Conservation (phyloP, 2,888 invertebrate species). For the Gerris lacustris region DNA sequence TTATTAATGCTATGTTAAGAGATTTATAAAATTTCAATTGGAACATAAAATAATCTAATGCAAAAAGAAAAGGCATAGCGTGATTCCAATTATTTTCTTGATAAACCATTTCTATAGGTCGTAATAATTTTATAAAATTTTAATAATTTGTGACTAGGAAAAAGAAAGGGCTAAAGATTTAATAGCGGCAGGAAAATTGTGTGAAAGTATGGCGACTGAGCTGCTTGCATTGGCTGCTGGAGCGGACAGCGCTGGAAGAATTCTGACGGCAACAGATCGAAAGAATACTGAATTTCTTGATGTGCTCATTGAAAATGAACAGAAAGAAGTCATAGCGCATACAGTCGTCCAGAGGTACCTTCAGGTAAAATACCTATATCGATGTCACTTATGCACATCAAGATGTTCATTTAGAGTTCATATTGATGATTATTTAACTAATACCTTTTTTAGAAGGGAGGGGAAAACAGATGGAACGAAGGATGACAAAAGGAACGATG, state of each 20-base stretch:
- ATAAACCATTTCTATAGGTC: too few species aligned
- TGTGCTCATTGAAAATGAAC: constrained; percentile 95
- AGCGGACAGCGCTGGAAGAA: constrained; percentile 84
- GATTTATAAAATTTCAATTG: too few species aligned
- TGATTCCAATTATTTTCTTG: too few species aligned
- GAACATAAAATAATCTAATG: too few species aligned
- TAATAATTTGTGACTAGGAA: constrained; percentile 45
- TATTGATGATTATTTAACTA: too few species aligned
- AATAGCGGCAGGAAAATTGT: constrained; percentile 87
- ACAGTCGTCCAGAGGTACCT: constrained; percentile 94
- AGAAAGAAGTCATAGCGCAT: constrained; percentile 94
- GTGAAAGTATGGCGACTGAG: constrained; percentile 96
- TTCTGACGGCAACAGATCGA: constrained; percentile 88
- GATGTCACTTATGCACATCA: neutral
- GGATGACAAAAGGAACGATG: too few species aligned
- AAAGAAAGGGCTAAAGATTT: constrained; percentile 97
- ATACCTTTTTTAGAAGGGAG: too few species aligned
- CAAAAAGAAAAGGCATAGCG: too few species aligned
- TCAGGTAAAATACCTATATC: constrained; percentile 47
- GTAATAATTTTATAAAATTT: too few species aligned
- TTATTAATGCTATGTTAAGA: too few species aligned
- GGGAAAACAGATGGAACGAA: too few species aligned
- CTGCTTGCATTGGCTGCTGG: constrained; percentile 85
- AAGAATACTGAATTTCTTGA: constrained; percentile 90
- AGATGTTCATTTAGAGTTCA: too few species aligned